These are phyloP conservation scores for Galeopterus variegatus DNA, from an alignment of 2,113 vertebrate species.

Conservation along the genomic window DNA sequence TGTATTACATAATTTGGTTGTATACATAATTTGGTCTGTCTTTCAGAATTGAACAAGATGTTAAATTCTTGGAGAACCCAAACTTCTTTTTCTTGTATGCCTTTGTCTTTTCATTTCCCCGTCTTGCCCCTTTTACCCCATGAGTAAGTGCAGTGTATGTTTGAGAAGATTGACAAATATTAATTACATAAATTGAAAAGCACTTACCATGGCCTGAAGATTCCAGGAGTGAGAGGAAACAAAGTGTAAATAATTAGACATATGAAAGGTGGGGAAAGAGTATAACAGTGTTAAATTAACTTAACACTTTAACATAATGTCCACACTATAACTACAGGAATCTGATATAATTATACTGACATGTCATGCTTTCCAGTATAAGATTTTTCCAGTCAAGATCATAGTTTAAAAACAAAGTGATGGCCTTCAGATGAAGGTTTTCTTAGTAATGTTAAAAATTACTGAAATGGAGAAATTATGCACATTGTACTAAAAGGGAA, in stretches of 20 bases:
- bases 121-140: neutral
- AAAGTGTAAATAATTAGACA: slow-evolving; percentile 78
- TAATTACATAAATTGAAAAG: slow-evolving; percentile 61
- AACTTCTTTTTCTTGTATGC: neutral
- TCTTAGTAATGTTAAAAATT: slow-evolving; percentile 35
- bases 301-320: neutral
- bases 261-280: slow-evolving; percentile 21
- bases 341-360: neutral
- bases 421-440: neutral
- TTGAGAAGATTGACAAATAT: neutral
- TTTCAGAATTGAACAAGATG: neutral
- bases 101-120: neutral
- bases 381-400: neutral
- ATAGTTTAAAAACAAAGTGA: slow-evolving; percentile 11
- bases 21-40: neutral
- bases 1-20: neutral
- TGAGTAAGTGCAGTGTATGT: neutral
- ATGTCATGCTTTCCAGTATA: neutral
- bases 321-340: neutral
- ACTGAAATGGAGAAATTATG: neutral
- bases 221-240: slow-evolving; percentile 82
- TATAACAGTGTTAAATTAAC: neutral
- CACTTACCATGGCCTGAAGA: slow-evolving; percentile 91
- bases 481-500: neutral
- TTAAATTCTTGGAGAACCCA: neutral